Percentiles rank a stretch among this genome's conserved stretches.
Conservation (phyloP, 2,113 vertebrate genomes). For the Melanostigma gelatinosum region DNA sequence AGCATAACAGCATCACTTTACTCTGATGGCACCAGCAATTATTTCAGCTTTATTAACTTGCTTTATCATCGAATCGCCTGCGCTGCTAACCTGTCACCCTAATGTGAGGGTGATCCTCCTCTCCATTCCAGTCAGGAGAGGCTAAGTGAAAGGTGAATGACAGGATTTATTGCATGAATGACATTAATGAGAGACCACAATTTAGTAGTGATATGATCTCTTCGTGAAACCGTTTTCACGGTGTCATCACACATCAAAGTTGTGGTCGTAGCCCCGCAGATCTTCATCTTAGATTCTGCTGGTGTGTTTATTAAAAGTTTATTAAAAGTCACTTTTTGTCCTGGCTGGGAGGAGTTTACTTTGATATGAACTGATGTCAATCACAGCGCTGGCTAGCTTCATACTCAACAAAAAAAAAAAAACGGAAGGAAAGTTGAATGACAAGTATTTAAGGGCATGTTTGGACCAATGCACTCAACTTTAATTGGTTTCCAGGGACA, state of each 20-base stretch:
- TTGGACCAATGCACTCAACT: not conserved
- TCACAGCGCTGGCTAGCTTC: not conserved
- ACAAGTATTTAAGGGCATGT: not conserved
- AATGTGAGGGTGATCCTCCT: conserved; percentile 29
- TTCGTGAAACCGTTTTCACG: conserved; percentile 6
- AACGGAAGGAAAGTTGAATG: not conserved
- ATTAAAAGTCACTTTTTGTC: not conserved
- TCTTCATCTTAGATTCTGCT: not conserved
- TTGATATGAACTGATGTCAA: not conserved
- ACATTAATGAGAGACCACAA: conserved; percentile 26
- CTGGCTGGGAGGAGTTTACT: not conserved
- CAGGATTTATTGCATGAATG: conserved; percentile 20
- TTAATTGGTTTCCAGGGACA: not conserved
- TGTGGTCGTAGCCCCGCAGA: not conserved
- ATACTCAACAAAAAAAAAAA: not conserved
- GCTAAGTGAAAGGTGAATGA: conserved; percentile 20
- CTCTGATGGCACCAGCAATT: not conserved
- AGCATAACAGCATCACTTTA: not conserved
- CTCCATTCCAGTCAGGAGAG: conserved; percentile 20
- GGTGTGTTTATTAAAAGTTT: not conserved
- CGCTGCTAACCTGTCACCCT: not conserved
- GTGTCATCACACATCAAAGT: conserved; percentile 8
- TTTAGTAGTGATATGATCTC: conserved; percentile 5
- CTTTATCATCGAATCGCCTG: conserved; percentile 22
- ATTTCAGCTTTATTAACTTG: conserved; percentile 17